Base-by-base conservation (phyloP, 2,113 vertebrate genomes). In the Myodes glareolus region DNA sequence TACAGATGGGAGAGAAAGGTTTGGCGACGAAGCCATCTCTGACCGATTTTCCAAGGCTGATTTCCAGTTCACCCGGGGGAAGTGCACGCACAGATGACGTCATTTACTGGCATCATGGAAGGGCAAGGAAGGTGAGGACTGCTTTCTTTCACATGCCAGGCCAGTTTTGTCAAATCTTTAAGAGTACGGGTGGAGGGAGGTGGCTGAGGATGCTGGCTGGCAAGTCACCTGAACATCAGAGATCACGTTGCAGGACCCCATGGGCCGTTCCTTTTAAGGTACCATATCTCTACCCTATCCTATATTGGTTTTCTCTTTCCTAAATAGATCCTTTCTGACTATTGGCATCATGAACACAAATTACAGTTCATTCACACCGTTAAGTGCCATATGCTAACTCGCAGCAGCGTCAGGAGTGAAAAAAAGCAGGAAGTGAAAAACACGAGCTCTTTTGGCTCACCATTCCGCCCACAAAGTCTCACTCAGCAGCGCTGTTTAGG, bases 351-450 rank as follows among this genome's bases (percentile, higher is more conserved):
- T 42, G 45, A 94, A 95, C 61, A 94, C 72, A 97, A 88, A 96
- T 88, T 72, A 65, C 55, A 94, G 72, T 93, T 92, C 97, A 93
- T 95, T 97, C 95, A 96, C 95, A 96, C 94, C 42, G 92, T 76
- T 33, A 55, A 96, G 73, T 73, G 73, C 94, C 97, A 85, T 97
- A 97, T 98, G 98, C 91, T 95, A 94, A 78, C 81, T 82, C 67
- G 68, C 63, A 95, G 96, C 86, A 75, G 33, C 61, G 21, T 91
- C 94, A 33, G 50, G 63, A 94, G 61, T 81, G 23, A 52, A 94
- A 97, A 93, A 94, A 97, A 87, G 65, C 92, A 29, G 17, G 12
- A 91, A 91, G 77, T 80, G 14, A 70, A 94, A 96, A 90, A 85
- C 67, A 92, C 90, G 65, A 39, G 70, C 63, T 68, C 80, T 70